phyloP scores from a whole-genome alignment of 2,797 vertebrate species.

The Cyclura pinguis region DNA sequence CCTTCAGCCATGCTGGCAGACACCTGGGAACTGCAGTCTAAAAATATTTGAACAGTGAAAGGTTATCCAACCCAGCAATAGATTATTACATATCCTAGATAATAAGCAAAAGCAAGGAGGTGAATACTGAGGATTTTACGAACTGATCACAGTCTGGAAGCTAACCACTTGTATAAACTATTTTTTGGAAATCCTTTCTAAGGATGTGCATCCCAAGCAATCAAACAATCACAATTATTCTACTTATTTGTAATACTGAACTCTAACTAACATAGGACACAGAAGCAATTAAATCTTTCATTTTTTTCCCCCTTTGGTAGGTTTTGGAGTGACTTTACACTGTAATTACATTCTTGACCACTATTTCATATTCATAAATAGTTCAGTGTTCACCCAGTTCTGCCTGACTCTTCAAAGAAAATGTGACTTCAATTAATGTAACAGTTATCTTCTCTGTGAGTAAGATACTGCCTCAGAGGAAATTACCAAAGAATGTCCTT shows the following conservation, averaged over 20 bases:
- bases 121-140: neutral
- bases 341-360: neutral
- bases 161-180: neutral
- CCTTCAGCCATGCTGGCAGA: neutral
- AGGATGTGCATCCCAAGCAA: neutral
- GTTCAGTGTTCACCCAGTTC: conserved; percentile 33
- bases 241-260: neutral
- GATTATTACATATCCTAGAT: neutral
- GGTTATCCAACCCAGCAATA: neutral
- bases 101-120: neutral
- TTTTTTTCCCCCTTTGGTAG: neutral
- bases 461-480: conserved; percentile 50
- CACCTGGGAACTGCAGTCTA: neutral
- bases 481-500: conserved; percentile 54
- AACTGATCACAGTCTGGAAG: neutral
- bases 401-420: conserved; percentile 33
- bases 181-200: neutral
- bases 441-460: conserved; percentile 18
- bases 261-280: neutral
- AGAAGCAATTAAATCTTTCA: neutral
- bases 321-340: neutral
- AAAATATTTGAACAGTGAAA: no score
- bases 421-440: conserved; percentile 35
- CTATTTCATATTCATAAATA: conserved; percentile 13
- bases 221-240: neutral